Percentiles rank a stretch among this genome's conserved stretches.
phyloP scores from a whole-genome alignment of 2,888 invertebrate species.

The Plemyria rubiginata region DNA sequence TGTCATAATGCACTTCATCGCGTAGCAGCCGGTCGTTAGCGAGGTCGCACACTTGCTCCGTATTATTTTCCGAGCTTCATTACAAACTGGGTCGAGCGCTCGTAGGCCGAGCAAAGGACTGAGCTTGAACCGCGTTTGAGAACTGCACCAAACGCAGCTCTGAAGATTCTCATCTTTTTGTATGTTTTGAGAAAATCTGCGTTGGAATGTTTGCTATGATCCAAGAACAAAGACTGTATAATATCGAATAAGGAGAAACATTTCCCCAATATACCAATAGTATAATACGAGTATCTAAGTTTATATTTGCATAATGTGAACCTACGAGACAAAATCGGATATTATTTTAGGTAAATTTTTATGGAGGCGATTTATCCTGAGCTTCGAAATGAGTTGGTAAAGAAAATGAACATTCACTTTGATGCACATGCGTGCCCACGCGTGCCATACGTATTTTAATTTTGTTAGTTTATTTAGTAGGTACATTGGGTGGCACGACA shows the following conservation, averaged over 20 bases:
- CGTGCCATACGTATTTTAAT: slow-evolving; percentile 25
- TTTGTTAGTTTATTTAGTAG: slow-evolving; percentile 7
- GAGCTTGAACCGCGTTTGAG: slow-evolving; percentile 33
- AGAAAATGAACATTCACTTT: slow-evolving; percentile 23
- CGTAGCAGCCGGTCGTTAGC: slow-evolving; percentile 40
- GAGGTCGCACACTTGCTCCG: slow-evolving; percentile 50
- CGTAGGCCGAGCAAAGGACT: slow-evolving; percentile 52
- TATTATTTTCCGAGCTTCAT: slow-evolving; percentile 60
- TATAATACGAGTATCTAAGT: no score
- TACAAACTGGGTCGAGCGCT: slow-evolving; percentile 72
- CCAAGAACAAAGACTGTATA: background rate
- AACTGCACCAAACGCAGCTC: slow-evolving; percentile 28
- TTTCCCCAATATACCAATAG: no score
- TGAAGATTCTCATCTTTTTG: slow-evolving; percentile 10
- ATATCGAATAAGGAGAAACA: background rate
- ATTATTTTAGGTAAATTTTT: slow-evolving; percentile 1
- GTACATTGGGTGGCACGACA: background rate
- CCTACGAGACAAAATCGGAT: background rate
- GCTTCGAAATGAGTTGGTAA: slow-evolving; percentile 7
- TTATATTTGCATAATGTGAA: background rate
- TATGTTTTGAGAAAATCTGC: background rate
- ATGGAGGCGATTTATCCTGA: background rate
- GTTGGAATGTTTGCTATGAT: background rate
- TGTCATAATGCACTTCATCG: slow-evolving; percentile 43
- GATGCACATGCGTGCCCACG: slow-evolving; percentile 29